Base-by-base conservation (phyloP, 2,113 vertebrate species). In the Reinhardtius hippoglossoides region DNA sequence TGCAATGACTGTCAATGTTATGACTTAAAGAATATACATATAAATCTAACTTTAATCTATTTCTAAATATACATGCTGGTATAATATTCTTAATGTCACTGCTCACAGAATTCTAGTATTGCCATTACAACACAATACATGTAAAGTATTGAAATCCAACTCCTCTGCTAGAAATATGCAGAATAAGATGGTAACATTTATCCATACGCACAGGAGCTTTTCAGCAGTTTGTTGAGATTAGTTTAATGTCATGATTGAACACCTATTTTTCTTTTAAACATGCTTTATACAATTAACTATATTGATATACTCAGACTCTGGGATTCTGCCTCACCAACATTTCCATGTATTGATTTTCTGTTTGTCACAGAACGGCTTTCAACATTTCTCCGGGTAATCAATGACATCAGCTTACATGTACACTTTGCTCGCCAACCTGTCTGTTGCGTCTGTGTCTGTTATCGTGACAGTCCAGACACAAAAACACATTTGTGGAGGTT, bases 291-390 rank as follows among this genome's bases (percentile, higher is more conserved):
- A 61, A 67, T 81, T 74, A 52, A 24, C 18, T 4, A 2, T n/a
- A 65, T 48, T 50, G 59, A 74, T 44, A 62, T 31, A 57, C 74
- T 58, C 23, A 37, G 14, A 57, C 65, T 62, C 18, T 37, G 18
- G 23, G 21, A 31, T 71, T 66, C 37, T 74, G 69, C 70, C 27
- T 63, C 55, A 67, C 8, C n/a, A 70, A 50, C 74, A 67, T 37
- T 68, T 78, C 66, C 69, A 57, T 55, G 21, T 52, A 81, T 57
- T 71, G 74, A 74, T 70, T 74, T 57, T 23, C 55, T 21, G 1
- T 56, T 56, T 9, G 46, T 62, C 54, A 54, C 40, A 37, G 23
- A 52, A 50, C 61, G 46, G 76, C 60, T 76, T 76, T 64, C 18
- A 79, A 23, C 66, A 18, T 54, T 55, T 66, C 35, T 46, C 55